A percentile compares a stretch with the other conserved stretches of the same genome.
Conservation (phyloP, 2,113 vertebrate genomes). For the Paracanthobrama guichenoti region DNA sequence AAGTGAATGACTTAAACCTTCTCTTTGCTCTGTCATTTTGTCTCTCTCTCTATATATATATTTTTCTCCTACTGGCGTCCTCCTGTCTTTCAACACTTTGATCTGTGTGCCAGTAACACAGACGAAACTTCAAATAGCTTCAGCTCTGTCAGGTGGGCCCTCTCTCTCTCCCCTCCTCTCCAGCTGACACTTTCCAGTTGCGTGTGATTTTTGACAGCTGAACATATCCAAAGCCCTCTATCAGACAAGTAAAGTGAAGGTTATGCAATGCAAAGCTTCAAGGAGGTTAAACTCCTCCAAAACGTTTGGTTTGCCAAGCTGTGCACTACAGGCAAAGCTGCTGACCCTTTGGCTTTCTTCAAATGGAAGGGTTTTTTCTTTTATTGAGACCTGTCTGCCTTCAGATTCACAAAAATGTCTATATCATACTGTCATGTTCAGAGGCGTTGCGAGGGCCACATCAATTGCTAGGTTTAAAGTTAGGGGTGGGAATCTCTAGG, state of each 20-base stretch:
- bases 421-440: conserved; percentile 19
- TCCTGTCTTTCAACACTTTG: conserved; percentile 33
- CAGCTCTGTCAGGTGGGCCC: conserved; percentile 34
- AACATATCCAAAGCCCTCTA: conserved; percentile 34
- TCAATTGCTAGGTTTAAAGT: not conserved
- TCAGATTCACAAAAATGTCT: not conserved
- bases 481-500: no score
- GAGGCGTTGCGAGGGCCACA: not conserved
- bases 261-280: conserved; percentile 28
- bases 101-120: conserved; percentile 40
- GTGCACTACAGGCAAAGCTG: not conserved
- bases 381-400: not conserved
- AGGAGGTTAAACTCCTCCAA: conserved; percentile 31
- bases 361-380: not conserved
- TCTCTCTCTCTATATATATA: not conserved
- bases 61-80: conserved; percentile 18
- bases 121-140: conserved; percentile 40
- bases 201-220: conserved; percentile 31
- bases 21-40: conserved; percentile 39
- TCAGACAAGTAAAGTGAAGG: conserved; percentile 41
- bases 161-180: conserved; percentile 33
- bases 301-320: conserved; percentile 4
- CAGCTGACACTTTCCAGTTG: not conserved
- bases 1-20: conserved; percentile 57
- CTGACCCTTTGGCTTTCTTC: conserved; percentile 23